These are phyloP conservation scores for Heliconius charithonia DNA, from an alignment of 2,888 invertebrate genomes.

Conservation along the genomic window DNA sequence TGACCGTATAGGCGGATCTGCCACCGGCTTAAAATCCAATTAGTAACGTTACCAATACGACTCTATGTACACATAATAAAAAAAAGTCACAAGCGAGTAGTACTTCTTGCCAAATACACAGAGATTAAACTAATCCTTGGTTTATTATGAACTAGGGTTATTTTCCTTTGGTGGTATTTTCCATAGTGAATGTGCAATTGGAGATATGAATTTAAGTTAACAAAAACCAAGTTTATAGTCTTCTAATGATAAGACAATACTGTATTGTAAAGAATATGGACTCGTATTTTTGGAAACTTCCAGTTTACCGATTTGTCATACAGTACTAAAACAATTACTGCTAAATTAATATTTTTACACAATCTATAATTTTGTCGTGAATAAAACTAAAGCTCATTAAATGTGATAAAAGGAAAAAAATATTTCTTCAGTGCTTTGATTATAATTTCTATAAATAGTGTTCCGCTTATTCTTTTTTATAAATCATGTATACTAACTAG, in stretches of 20 bases:
- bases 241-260: slow-evolving; percentile 1
- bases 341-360: too few relatives aligned
- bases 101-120: slow-evolving; percentile 9
- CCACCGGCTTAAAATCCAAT: slow-evolving; percentile 10
- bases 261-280: not conserved
- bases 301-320: not conserved
- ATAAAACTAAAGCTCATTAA: too few relatives aligned
- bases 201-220: not conserved
- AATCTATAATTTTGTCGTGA: too few relatives aligned
- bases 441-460: too few relatives aligned
- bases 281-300: not conserved
- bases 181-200: slow-evolving; percentile 13
- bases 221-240: slow-evolving; percentile 1
- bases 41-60: slow-evolving; percentile 9
- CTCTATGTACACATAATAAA: slow-evolving; percentile 9
- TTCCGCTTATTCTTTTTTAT: too few relatives aligned
- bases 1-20: not conserved
- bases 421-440: too few relatives aligned
- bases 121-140: slow-evolving; percentile 21
- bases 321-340: not conserved
- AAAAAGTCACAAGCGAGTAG: not conserved
- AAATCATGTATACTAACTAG: too few relatives aligned
- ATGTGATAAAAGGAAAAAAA: too few relatives aligned
- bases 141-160: slow-evolving; percentile 19
- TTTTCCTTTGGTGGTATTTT: slow-evolving; percentile 29